A percentile compares a stretch with the other conserved stretches of the same genome.
These are phyloP conservation scores for Acleris literana DNA, from an alignment of 2,888 invertebrate species.

Conservation along the genomic window DNA sequence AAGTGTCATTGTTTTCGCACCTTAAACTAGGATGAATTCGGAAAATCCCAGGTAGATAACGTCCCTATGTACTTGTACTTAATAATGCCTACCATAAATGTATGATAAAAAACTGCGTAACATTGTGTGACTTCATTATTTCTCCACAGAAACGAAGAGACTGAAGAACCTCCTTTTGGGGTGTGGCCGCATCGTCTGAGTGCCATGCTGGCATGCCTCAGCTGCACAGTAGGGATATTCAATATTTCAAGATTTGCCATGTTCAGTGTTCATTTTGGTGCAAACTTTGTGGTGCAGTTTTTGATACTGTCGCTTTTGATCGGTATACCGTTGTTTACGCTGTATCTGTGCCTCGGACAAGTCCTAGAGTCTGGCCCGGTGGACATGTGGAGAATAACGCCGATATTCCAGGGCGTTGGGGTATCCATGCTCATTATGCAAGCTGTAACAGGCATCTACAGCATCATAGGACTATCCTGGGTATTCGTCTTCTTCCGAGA, in stretches of 20 bases:
- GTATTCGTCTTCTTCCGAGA: conserved; percentile 94
- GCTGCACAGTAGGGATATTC: conserved; percentile 94
- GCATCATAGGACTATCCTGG: conserved; percentile 95
- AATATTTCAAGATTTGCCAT: conserved; percentile 94
- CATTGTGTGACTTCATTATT: conserved; percentile 5
- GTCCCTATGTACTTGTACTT: too few relatives aligned
- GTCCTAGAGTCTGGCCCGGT: conserved; percentile 92
- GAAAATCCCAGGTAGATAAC: too few relatives aligned
- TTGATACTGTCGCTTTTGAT: conserved; percentile 90
- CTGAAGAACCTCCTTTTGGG: conserved; percentile 73
- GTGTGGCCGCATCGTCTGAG: conserved; percentile 85
- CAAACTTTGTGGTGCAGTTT: conserved; percentile 94
- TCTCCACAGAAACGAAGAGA: conserved; percentile 69
- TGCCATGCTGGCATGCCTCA: conserved; percentile 91
- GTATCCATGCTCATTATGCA: conserved; percentile 91
- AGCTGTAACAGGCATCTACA: conserved; percentile 92
- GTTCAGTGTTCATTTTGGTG: conserved; percentile 94
- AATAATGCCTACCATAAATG: too few relatives aligned
- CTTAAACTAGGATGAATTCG: too few relatives aligned
- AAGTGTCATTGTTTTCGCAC: too few relatives aligned
- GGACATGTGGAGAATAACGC: conserved; percentile 97
- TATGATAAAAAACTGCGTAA: too few relatives aligned
- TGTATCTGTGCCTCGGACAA: conserved; percentile 93
- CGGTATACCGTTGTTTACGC: conserved; percentile 92
- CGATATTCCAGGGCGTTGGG: conserved; percentile 95